Evolutionary conservation across 1,140 invertebrate species (phyloP).

Genomic region (Acromyrmex heyeri): DNA sequence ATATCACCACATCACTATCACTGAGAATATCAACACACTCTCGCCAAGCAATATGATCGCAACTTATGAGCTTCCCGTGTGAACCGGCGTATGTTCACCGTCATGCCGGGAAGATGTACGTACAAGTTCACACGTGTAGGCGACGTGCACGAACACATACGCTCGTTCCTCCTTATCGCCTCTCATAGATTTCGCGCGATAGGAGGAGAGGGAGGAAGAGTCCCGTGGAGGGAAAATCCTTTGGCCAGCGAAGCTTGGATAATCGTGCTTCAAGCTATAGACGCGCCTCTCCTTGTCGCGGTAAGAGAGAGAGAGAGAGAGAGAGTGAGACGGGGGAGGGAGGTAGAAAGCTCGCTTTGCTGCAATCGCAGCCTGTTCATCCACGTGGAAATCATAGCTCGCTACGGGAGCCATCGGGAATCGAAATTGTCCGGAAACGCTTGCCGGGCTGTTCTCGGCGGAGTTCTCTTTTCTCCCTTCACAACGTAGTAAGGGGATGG

Average conservation of each 20-base stretch:
- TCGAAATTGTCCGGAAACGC: constrained; percentile 84
- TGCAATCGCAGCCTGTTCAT: constrained; percentile 82
- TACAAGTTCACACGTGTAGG: constrained; percentile 21
- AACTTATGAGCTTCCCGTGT: constrained; percentile 66
- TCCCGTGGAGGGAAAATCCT: constrained; percentile 81
- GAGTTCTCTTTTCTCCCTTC: constrained; percentile 49
- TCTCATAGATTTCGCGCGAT: constrained; percentile 66
- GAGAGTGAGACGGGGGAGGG: too few relatives aligned
- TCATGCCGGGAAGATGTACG: background rate
- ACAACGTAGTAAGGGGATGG: background rate
- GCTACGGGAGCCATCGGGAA: constrained; percentile 80
- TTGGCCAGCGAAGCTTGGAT: constrained; percentile 85
- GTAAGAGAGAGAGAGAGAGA: constrained; percentile 25
- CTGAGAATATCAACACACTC: background rate
- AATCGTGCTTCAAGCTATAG: constrained; percentile 82
- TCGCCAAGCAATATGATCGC: constrained; percentile 58
- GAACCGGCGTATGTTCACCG: constrained; percentile 16
- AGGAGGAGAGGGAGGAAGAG: constrained; percentile 67
- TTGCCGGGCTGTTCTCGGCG: constrained; percentile 67
- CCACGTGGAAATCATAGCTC: constrained; percentile 85
- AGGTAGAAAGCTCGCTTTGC: constrained; percentile 77
- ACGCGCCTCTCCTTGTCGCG: constrained; percentile 62
- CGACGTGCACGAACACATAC: constrained; percentile 50
- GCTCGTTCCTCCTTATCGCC: constrained; percentile 55
- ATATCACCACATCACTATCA: background rate